Base-by-base conservation (phyloP, 2,888 invertebrate genomes). In the Petrolisthes cinctipes region DNA sequence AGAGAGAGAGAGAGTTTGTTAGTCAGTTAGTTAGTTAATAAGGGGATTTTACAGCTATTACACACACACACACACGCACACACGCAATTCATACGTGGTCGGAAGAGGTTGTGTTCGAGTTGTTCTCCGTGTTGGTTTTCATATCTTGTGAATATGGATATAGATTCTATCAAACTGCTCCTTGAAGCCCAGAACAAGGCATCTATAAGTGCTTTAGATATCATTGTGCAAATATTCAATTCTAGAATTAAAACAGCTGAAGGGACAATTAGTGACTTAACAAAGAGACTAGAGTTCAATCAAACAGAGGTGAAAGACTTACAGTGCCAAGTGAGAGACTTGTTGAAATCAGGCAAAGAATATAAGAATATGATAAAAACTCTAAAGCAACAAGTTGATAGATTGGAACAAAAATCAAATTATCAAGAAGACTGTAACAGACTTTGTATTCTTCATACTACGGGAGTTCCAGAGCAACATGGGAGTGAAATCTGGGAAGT, bases 351-450 rank as follows among this genome's bases (percentile, higher is more conserved):
- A n/a, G n/a, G n/a, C 11, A 17, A n/a, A 71, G 71, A 71, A n/a
- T 5, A 71, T n/a, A 6, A 71, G n/a, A 17, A 6, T 5, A 71
- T 5, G 9, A 71, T 71, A 5, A n/a, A n/a, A 5, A n/a, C 7
- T 5, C n/a, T 71, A 17, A 7, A 5, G n/a, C 7, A 71, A 71
- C 9, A 71, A 6, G 5, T n/a, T 17, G n/a, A 71, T 61, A n/a
- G n/a, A 11, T 5, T 71, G 11, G 11, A 71, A 17, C 9, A 71
- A 11, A 5, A n/a, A 71, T 5, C 9, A 6, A 71, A 71, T 5
- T 71, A 71, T n/a, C 71, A 71, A 71, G 71, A 71, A 71, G 71
- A 71, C 71, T 71, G n/a, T n/a, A 71, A n/a, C 71, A 7, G 71
- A n/a, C 9, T 11, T 17, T n/a, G n/a, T n/a, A 71, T 17, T n/a